These are phyloP conservation scores for Aspidiotus rigidus DNA, from an alignment of 2,888 invertebrate genomes.

Conservation along the genomic window DNA sequence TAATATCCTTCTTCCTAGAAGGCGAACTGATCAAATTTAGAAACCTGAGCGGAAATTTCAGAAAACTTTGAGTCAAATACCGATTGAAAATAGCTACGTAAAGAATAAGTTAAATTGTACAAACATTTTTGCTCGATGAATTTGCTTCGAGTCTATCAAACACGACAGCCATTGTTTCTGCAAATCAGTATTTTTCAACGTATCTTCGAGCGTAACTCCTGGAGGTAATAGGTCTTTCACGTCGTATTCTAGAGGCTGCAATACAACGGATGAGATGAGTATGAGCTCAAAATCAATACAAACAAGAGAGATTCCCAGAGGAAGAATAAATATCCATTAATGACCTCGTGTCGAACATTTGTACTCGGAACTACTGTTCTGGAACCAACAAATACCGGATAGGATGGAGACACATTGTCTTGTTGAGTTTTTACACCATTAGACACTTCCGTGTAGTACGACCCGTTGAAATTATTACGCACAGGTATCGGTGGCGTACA, in stretches of 20 bases:
- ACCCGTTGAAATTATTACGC: conserved; percentile 12
- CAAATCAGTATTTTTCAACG: conserved; percentile 17
- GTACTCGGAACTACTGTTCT: neutral
- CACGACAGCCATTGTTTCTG: conserved; percentile 24
- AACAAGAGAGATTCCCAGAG: too few species aligned
- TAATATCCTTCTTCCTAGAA: conserved; percentile 1
- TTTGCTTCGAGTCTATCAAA: conserved; percentile 23
- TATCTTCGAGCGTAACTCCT: neutral
- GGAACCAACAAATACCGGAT: neutral
- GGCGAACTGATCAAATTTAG: conserved; percentile 15
- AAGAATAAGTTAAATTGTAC: neutral
- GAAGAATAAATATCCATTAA: neutral
- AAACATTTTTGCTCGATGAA: conserved; percentile 26
- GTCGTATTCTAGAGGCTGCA: conserved; percentile 14
- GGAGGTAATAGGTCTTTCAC: conserved; percentile 21
- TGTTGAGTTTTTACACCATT: conserved; percentile 12
- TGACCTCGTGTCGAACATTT: neutral
- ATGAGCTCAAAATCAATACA: too few species aligned
- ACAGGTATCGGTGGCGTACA: conserved; percentile 12
- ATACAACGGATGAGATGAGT: neutral
- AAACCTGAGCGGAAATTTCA: neutral
- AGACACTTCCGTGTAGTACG: conserved; percentile 7
- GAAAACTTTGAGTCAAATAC: neutral
- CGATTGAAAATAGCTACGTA: too few species aligned
- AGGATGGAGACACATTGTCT: conserved; percentile 6